These are phyloP conservation scores for Polylopha cassiicola DNA, from an alignment of 2,888 invertebrate species.

Conservation along the genomic window DNA sequence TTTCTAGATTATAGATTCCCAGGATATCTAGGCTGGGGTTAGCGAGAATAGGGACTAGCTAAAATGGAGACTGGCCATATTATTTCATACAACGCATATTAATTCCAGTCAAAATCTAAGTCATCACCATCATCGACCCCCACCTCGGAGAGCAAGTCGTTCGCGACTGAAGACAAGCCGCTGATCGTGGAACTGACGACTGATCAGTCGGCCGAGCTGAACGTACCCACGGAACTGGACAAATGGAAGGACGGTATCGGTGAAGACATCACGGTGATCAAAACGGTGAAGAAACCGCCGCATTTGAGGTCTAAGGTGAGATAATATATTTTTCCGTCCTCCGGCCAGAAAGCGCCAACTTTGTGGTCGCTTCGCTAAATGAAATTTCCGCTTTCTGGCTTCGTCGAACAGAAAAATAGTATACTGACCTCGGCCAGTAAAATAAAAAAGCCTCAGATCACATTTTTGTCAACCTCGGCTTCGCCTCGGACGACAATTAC, in stretches of 20 bases:
- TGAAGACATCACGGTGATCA: conserved; percentile 57
- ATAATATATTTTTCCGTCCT: not conserved
- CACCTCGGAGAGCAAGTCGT: conserved; percentile 37
- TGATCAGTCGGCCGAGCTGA: conserved; percentile 30
- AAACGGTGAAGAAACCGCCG: conserved; percentile 78
- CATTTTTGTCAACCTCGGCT: too few relatives aligned
- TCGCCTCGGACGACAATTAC: too few relatives aligned
- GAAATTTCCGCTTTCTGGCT: too few relatives aligned
- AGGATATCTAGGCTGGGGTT: too few relatives aligned
- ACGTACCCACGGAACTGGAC: conserved; percentile 31
- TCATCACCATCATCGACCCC: conserved; percentile 58
- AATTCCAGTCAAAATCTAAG: conserved; percentile 60
- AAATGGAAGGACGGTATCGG: conserved; percentile 60
- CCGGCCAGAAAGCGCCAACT: not conserved
- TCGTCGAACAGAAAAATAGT: too few relatives aligned
- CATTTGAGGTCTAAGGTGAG: conserved; percentile 80
- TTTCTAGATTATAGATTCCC: too few relatives aligned
- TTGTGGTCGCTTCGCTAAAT: too few relatives aligned
- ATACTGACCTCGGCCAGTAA: too few relatives aligned
- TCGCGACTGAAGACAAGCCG: conserved; percentile 31
- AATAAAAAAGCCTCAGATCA: too few relatives aligned
- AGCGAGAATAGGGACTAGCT: too few relatives aligned
- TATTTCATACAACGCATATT: not conserved
- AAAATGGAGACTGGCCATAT: too few relatives aligned
- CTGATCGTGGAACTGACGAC: conserved; percentile 45